Base-by-base conservation (phyloP, 2,888 invertebrate species). In the Ennomos quercinarius region DNA sequence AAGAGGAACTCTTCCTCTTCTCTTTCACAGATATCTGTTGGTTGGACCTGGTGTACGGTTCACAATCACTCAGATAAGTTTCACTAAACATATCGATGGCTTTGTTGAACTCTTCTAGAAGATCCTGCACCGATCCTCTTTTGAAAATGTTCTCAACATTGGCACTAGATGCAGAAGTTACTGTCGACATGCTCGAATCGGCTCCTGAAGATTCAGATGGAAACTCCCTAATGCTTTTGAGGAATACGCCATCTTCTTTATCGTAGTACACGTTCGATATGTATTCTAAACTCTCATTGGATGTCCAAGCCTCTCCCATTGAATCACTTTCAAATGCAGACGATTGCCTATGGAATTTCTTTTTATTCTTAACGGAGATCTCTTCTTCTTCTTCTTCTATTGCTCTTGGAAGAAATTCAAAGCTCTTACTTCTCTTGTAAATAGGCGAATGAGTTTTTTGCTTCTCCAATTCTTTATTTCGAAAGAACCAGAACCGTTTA, bases 1-100 rank as follows among this genome's bases (percentile, higher is more conserved):
- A 89, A 0, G 91, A 92, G 0, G 77, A 76, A 74, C 92, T 92
- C 66, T 83, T 88, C 4, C 91, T 74, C 57, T 89, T 89, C 61
- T 86, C 83, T 34, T 72, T 67, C 0, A 78, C 61, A 1, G 77
- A 67, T 27, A 83, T 58, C 13, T 74, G 39, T 10, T 57, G 70
- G 17, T 71, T 69, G 0, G 85, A 74, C 63, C 83, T 86, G 0
- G 90, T 90, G 43, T 93, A 93, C 0, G 89, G 83, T 67, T 93
- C 92, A 65, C 87, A 81, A 73, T 93, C 92, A 77, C 92, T 93
- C 39, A 84, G 58, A 61, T 92, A 92, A 64, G 76, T 87, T 67
- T 92, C 92, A 70, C 87, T 86, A 61, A 93, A 91, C 73, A 89
- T 64, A 36, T 91, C 91, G n/a, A 91, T 86, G 0, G 89, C 81